A percentile compares a stretch with the other conserved stretches of the same genome.
Conservation (phyloP, 2,113 vertebrate genomes). For the Sceloporus undulatus region DNA sequence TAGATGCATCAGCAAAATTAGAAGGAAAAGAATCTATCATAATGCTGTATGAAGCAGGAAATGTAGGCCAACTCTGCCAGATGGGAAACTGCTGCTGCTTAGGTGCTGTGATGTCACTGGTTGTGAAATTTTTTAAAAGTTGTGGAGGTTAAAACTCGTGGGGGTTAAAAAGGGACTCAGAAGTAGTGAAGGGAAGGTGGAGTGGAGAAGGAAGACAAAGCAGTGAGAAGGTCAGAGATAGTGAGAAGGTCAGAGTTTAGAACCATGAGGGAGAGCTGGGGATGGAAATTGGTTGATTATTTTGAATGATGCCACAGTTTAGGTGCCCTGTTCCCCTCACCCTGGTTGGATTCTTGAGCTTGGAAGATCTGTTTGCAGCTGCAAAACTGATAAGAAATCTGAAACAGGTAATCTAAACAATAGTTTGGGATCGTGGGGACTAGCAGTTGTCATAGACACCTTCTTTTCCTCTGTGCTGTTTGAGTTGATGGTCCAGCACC, state of each 20-base stretch:
- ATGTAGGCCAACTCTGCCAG: not conserved
- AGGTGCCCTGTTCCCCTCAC: not conserved
- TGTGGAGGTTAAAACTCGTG: no score
- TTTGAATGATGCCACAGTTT: no score
- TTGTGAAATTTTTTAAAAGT: no score
- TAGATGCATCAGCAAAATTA: not conserved
- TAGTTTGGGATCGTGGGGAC: not conserved
- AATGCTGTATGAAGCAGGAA: not conserved
- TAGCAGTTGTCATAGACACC: not conserved
- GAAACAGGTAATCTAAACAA: not conserved
- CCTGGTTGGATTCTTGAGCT: slow-evolving; percentile 16
- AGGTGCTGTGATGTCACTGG: no score
- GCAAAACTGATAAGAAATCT: slow-evolving; percentile 38
- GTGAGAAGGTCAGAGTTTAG: no score
- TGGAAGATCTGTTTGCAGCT: slow-evolving; percentile 42
- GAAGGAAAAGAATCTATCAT: not conserved
- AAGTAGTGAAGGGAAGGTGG: no score
- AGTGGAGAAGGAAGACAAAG: no score
- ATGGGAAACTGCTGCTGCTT: not conserved
- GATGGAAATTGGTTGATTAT: no score
- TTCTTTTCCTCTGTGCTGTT: not conserved
- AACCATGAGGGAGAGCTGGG: no score
- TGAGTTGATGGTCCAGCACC: slow-evolving; percentile 20
- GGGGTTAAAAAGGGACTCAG: no score
- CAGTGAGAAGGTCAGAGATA: no score